Evolutionary conservation across 2,888 invertebrate species (phyloP), one percentile per base, ranked within the genome.

Genomic region (Chrysodeixis includens): DNA sequence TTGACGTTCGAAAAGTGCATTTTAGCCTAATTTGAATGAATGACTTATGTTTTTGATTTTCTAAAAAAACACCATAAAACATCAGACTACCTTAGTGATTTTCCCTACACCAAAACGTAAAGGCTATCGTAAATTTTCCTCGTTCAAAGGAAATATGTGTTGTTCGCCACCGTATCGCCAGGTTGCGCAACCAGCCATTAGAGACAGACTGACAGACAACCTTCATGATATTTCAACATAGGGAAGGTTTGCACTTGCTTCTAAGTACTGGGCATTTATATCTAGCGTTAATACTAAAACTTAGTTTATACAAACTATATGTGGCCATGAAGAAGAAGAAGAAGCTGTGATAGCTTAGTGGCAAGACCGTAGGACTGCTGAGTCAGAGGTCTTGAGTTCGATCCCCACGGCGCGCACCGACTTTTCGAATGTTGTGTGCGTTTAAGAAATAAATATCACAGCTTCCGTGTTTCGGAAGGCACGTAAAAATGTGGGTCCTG

Each of bases 171-270:
- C 30, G 71, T 58, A 62, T 30, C 9, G 54, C 30, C 56, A 0
- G 2, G 46, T 73, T 67, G 51, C 60, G 30, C 68, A 62, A 56
- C 14, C 2, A 14, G 22, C 35, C 51, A 35, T 62, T 56, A 62
- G 59, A 52, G 26, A 30, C n/a, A 18, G 14, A 52, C 61, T 49
- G 26, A 30, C n/a, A 18, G 14, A 52, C 61, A 74, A 57, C 73
- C 73, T 74, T 73, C 74, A 46, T 7, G 18, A 14, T 56, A 2
- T 74, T 66, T 40, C 78, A 22, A 74, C 73, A 74, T 53, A 51
- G 20, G 56, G 51, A 20, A 49, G 3, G 40, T 30, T 18, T 55
- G 59, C 35, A 72, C 58, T 58, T 66, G 62, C 20, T 32, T 12
- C 4, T 44, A 8, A n/a, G n/a, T 1, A 12, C n/a, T 9, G 7